Conservation (phyloP, 2,888 invertebrate species). For the Caenorhabditis sulstoni region DNA sequence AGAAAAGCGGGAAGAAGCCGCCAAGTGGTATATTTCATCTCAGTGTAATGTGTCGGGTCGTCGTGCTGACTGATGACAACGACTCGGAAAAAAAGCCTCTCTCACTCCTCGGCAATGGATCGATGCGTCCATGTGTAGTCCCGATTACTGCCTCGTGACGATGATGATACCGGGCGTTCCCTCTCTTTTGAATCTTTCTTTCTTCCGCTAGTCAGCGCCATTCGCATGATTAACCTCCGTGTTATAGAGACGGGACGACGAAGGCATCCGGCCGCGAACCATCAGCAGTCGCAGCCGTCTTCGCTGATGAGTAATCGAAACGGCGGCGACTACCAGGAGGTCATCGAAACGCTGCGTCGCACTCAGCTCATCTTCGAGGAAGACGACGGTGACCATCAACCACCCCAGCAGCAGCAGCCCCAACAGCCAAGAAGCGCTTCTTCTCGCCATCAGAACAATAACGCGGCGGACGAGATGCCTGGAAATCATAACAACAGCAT, state of each 20-base stretch:
- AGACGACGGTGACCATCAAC: slow-evolving; percentile 11
- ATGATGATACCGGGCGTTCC: background rate
- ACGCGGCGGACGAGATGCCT: slow-evolving; percentile 22
- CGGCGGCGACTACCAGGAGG: slow-evolving; percentile 47
- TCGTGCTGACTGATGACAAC: slow-evolving; percentile 13
- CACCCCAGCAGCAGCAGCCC: background rate
- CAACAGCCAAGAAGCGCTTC: background rate
- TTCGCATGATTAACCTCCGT: background rate
- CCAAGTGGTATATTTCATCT: slow-evolving; percentile 18
- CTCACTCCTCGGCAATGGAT: background rate
- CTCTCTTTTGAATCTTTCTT: slow-evolving; percentile 1
- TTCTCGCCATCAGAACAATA: slow-evolving; percentile 4
- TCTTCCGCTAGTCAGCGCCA: background rate
- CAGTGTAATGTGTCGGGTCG: slow-evolving; percentile 31
- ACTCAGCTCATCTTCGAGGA: slow-evolving; percentile 45
- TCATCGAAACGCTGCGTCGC: slow-evolving; percentile 39
- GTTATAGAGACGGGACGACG: slow-evolving; percentile 43
- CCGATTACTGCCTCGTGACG: background rate
- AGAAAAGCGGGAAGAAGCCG: slow-evolving; percentile 2
- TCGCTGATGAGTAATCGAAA: slow-evolving; percentile 52
- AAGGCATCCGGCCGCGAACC: slow-evolving; percentile 32
- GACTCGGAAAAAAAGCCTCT: slow-evolving; percentile 4
- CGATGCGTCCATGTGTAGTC: background rate
- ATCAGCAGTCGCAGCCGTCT: slow-evolving; percentile 10
- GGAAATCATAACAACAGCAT: slow-evolving; percentile 17